phyloP scores from a whole-genome alignment of 2,113 vertebrate species.

The Bos javanicus region DNA sequence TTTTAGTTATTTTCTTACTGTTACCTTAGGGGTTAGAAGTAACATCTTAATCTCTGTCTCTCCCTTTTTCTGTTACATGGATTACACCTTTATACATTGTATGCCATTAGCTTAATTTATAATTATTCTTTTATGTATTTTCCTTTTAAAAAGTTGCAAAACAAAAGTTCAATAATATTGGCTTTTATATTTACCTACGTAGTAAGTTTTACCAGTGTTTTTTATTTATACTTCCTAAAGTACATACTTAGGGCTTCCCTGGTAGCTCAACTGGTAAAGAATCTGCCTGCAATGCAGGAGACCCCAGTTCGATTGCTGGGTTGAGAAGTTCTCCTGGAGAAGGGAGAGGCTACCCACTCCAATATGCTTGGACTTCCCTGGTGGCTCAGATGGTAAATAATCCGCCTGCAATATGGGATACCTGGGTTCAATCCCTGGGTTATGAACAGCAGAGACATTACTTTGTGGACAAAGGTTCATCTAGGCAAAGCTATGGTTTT shows the following conservation, averaged over 20 bases:
- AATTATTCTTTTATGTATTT: background rate
- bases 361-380: background rate
- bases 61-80: background rate
- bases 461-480: background rate
- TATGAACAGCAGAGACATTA: background rate
- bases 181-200: background rate
- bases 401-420: background rate
- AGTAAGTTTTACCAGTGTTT: background rate
- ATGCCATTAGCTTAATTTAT: background rate
- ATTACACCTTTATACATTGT: background rate
- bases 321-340: background rate
- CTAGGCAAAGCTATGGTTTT: background rate
- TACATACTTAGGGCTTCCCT: background rate
- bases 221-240: constrained; percentile 5
- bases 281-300: background rate
- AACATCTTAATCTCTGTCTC: background rate
- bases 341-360: background rate
- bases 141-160: background rate
- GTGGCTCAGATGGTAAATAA: background rate
- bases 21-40: background rate
- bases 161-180: background rate
- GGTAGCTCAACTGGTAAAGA: background rate
- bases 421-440: background rate
- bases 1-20: background rate
- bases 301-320: background rate